A percentile compares a stretch with the other conserved stretches of the same genome.
Evolutionary conservation across 2,113 vertebrate species (phyloP).

Genomic region (Galeopterus variegatus): DNA sequence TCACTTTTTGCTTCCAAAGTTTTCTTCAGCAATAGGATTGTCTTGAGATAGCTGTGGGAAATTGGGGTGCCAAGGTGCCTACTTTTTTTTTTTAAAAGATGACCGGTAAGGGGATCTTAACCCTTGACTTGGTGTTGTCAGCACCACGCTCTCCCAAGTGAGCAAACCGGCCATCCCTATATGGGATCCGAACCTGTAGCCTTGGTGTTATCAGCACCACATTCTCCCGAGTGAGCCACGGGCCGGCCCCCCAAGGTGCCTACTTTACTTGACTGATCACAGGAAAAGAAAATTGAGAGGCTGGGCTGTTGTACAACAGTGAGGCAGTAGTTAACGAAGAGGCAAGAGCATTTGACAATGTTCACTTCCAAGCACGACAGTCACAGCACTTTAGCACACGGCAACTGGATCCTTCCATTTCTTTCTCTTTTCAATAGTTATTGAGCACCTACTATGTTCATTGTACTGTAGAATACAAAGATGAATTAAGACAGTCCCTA

Average conservation of each 20-base stretch:
- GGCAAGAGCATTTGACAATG: too few relatives aligned
- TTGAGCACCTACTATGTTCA: not conserved
- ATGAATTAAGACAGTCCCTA: not conserved
- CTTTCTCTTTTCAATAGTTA: not conserved
- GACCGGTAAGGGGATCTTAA: too few relatives aligned
- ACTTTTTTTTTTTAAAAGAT: too few relatives aligned
- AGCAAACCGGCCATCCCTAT: too few relatives aligned
- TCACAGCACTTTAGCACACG: not conserved
- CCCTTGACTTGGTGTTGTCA: too few relatives aligned
- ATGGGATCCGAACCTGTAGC: too few relatives aligned
- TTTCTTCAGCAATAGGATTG: not conserved
- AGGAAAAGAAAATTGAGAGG: not conserved
- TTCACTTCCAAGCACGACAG: fast-evolving
- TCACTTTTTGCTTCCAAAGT: not conserved
- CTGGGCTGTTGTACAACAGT: not conserved
- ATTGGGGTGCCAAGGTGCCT: not conserved
- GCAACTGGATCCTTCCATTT: not conserved
- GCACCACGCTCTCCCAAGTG: too few relatives aligned
- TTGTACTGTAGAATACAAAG: not conserved
- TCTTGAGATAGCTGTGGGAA: not conserved
- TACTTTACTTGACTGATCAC: not conserved
- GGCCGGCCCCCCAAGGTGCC: too few relatives aligned
- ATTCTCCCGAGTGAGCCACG: too few relatives aligned
- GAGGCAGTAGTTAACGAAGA: not conserved
- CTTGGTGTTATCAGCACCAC: too few relatives aligned